phyloP scores from a whole-genome alignment of 2,888 invertebrate genomes.

The Apotomis turbidana region DNA sequence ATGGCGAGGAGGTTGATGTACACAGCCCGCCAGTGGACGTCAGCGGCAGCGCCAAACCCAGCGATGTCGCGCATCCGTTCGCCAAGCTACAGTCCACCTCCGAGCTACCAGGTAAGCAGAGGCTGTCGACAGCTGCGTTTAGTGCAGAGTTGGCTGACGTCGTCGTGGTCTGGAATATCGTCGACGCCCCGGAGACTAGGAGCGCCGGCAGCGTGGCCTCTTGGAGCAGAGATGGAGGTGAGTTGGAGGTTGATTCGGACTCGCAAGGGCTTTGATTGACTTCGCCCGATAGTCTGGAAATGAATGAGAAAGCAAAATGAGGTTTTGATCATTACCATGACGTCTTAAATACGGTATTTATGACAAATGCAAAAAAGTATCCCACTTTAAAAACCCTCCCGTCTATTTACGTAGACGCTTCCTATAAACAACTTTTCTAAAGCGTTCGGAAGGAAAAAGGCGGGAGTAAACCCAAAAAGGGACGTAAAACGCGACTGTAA shows the following conservation, averaged over 20 bases:
- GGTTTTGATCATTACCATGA: too few relatives aligned
- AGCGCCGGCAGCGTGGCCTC: conserved; percentile 75
- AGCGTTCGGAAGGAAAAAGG: conserved; percentile 54
- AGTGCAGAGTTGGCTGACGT: conserved; percentile 62
- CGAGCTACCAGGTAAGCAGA: conserved; percentile 60
- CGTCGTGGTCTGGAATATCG: conserved; percentile 73
- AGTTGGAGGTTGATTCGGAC: conserved; percentile 85
- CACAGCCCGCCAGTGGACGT: conserved; percentile 72
- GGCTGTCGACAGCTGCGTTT: conserved; percentile 63
- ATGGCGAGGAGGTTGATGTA: conserved; percentile 71
- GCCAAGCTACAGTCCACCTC: conserved; percentile 72
- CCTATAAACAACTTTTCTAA: conserved; percentile 57
- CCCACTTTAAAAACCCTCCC: conserved; percentile 52
- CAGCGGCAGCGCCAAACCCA: conserved; percentile 72
- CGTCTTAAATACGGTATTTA: conserved; percentile 47
- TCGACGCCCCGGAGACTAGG: conserved; percentile 73
- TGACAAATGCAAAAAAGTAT: conserved; percentile 57
- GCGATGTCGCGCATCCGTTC: conserved; percentile 73
- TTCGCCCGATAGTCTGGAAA: conserved; percentile 76
- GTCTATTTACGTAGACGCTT: conserved; percentile 55
- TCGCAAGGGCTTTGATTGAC: conserved; percentile 84
- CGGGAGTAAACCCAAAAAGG: conserved; percentile 49
- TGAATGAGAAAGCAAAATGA: conserved; percentile 27
- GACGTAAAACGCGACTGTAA: conserved; percentile 38
- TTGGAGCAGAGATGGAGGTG: conserved; percentile 79